These are phyloP conservation scores for Platalea minor DNA, from an alignment of 2,797 vertebrate genomes.

Conservation along the genomic window DNA sequence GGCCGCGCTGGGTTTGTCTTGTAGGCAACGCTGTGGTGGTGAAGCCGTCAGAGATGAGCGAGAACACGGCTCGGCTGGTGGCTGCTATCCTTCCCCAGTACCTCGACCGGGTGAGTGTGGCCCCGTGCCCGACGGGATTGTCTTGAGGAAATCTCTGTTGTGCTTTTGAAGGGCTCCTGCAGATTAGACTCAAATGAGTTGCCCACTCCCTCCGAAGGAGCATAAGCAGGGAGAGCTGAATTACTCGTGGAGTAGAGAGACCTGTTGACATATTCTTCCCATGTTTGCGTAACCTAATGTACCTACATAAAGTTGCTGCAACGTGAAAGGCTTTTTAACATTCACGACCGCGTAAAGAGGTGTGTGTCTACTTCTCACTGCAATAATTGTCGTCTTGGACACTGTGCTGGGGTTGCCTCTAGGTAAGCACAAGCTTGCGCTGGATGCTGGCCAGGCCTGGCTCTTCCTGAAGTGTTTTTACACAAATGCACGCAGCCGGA, in stretches of 20 bases:
- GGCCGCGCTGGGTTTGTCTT: neutral
- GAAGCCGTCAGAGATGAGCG: conserved; percentile 90
- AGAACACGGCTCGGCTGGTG: conserved; percentile 78
- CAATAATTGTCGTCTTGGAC: neutral
- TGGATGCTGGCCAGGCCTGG: neutral
- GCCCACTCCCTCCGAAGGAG: neutral
- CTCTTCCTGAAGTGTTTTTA: neutral
- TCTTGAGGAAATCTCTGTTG: neutral
- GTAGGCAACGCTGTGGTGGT: conserved; percentile 89
- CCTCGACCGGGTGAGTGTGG: conserved; percentile 80
- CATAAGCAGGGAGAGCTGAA: accelerated
- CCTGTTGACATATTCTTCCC: accelerated
- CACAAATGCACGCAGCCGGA: too few species aligned
- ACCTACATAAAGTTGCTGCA: accelerated
- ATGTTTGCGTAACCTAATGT: neutral
- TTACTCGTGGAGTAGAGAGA: neutral
- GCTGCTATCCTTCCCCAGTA: conserved; percentile 85
- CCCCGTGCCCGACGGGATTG: accelerated
- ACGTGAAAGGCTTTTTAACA: neutral
- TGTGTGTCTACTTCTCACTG: neutral
- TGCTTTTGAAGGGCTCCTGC: neutral
- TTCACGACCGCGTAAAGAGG: accelerated
- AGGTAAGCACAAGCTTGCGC: neutral
- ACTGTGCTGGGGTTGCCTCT: neutral
- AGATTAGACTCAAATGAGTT: accelerated